Evolutionary conservation across 2,888 invertebrate genomes (phyloP), one percentile per base, ranked within the genome.

Genomic region (Athalia rosae): DNA sequence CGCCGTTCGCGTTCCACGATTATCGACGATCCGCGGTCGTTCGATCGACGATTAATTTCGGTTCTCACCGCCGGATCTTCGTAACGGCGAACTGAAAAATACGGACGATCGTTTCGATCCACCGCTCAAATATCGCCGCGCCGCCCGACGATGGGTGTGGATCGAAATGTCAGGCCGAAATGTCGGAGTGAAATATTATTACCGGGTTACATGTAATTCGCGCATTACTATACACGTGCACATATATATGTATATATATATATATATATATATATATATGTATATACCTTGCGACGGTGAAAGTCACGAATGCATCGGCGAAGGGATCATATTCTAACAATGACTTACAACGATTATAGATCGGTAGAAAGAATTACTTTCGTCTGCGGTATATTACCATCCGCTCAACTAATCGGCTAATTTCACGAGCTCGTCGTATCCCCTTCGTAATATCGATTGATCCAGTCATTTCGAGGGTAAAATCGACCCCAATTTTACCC

Each of bases 101-200:
- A 41, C 28, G n/a, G n/a, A 4, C 7, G n/a, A 3, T 50, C 48
- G 28, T 62, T 41, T n/a, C 4, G 48, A 67, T 41, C 48, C 69
- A 41, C 58, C 13, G 15, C 8, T 43, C 13, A 13, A 56, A 15
- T 13, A 56, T 43, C 47, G 61, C 48, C 50, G 71, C n/a, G 28
- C 28, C 28, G 28, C 28, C 28, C 28, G 28, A 0, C 28, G 28
- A 28, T 74, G 73, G 61, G 73, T 74, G 48, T 61, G 73, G 73
- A 74, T 74, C 61, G 73, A 74, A 74, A 74, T 61, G 73, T 74
- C 73, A 71, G 58, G 58, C 58, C 56, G 43, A 71, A 56, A 71
- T 58, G 56, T 43, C 45, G 56, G 73, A 28, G 11, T 28, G 41
- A 74, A 74, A 74, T 61, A 74, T 28, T 28, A 28, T 61, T 61